Evolutionary conservation across 2,888 invertebrate genomes (phyloP), one percentile per base, ranked within the genome.

Genomic region (Mycogona germanica): DNA sequence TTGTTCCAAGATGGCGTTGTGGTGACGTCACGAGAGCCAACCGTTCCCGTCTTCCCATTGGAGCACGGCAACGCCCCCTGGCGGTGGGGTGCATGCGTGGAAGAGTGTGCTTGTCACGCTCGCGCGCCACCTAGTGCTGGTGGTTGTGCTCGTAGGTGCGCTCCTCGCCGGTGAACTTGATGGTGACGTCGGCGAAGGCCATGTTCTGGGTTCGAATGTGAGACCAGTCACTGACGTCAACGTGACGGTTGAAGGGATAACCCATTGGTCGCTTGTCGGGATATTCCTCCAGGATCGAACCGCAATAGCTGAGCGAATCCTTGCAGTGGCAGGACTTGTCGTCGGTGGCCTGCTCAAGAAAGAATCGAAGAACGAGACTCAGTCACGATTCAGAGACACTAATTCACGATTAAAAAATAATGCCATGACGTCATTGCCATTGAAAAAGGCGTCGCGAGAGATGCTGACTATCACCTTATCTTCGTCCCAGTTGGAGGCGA

Each of bases 281-380:
- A 69, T 85, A 89, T 62, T 79, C 72, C 53, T 77, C 76, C 69
- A 85, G 84, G 51, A 79, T 77, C 21, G 87, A 72, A 1, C 88
- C 88, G 62, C 88, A 88, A 70, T 79, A 88, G 60, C 82, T 82
- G 47, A 78, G 76, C 0, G 86, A 84, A 66, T 84, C 81, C 44
- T 77, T 78, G 68, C 87, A 87, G 4, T 28, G 7, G 21, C 51
- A 51, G 6, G 42, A 21, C 14, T 7, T 54, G n/a, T n/a, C n/a
- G n/a, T n/a, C n/a, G n/a, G n/a, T n/a, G n/a, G n/a, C n/a, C 5
- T 19, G 6, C 9, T 32, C 30, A 25, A 38, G 4, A 9, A 21
- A 7, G 28, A 45, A 19, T 21, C 21, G 28, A 45, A 35, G 35
- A 9, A 35, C 14, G 9, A 35, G 14, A 35, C 14, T 35, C 35